Percentiles rank a stretch among this genome's conserved stretches.
These are phyloP conservation scores for Sitta carolinensis DNA, from an alignment of 2,797 vertebrate genomes.

Conservation along the genomic window DNA sequence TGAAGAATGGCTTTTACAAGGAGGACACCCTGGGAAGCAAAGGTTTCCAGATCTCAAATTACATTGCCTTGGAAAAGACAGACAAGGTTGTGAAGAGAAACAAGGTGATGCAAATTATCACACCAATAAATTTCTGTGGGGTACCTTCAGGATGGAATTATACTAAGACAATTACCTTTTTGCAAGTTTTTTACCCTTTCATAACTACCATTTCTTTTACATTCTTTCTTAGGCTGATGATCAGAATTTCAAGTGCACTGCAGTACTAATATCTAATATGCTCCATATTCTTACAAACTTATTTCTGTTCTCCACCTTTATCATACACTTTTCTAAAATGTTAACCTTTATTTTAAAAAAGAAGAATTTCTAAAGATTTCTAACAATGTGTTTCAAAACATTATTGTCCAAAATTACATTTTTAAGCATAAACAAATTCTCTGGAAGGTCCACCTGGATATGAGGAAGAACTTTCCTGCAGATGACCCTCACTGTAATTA, in stretches of 20 bases:
- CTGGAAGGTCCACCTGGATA: neutral
- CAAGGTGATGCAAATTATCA: neutral
- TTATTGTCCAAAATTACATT: neutral
- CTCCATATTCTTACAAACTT: neutral
- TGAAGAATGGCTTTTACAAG: neutral
- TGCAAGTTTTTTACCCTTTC: neutral
- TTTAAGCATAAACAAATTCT: neutral
- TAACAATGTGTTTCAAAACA: neutral
- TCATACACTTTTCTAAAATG: neutral
- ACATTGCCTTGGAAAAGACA: neutral
- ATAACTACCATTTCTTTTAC: neutral
- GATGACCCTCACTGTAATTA: neutral
- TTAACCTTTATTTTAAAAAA: neutral
- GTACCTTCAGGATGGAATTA: neutral
- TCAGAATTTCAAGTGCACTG: no score
- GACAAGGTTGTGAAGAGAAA: neutral
- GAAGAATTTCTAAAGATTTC: neutral
- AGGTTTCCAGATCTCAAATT: neutral
- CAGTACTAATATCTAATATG: no score
- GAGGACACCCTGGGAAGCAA: neutral
- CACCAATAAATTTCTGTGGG: neutral
- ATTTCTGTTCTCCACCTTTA: neutral
- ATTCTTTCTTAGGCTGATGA: neutral
- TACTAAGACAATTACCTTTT: neutral
- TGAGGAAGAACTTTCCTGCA: neutral